A percentile compares a stretch with the other conserved stretches of the same genome.
Evolutionary conservation across 2,797 vertebrate species (phyloP).

Genomic region (Octomys mimax): DNA sequence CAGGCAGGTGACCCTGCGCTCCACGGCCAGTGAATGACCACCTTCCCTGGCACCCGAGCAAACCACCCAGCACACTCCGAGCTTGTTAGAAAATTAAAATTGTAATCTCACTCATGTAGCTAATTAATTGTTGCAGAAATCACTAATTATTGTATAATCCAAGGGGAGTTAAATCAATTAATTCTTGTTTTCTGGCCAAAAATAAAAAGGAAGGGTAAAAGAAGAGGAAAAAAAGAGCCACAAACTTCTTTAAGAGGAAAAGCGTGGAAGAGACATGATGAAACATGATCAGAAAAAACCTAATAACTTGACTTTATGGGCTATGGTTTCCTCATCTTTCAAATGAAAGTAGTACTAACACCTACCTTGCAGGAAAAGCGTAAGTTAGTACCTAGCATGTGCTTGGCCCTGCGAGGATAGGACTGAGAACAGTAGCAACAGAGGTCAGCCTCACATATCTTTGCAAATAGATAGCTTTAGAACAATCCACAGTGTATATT

Average conservation of each 20-base stretch:
- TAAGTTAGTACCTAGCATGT: background rate
- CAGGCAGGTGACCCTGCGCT: background rate
- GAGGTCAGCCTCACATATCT: background rate
- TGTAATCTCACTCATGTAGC: background rate
- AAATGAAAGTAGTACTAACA: background rate
- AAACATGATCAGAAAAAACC: background rate
- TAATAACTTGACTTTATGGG: background rate
- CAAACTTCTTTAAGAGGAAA: background rate
- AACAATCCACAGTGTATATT: conserved; percentile 17
- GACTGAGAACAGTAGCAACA: background rate
- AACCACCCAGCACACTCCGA: background rate
- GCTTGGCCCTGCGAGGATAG: background rate
- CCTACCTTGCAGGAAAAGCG: background rate
- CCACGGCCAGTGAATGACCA: background rate
- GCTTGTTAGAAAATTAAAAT: conserved; percentile 55
- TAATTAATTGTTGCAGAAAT: conserved; percentile 33
- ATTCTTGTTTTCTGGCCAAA: background rate
- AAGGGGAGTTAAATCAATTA: background rate
- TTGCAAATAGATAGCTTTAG: conserved; percentile 55
- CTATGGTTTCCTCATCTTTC: background rate
- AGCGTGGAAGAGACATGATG: background rate
- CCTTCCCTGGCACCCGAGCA: background rate
- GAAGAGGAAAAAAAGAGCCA: background rate
- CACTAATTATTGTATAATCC: conserved; percentile 17
- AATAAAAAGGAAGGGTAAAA: background rate